phyloP scores from a whole-genome alignment of 2,113 vertebrate genomes.

The Mustela nigripes region DNA sequence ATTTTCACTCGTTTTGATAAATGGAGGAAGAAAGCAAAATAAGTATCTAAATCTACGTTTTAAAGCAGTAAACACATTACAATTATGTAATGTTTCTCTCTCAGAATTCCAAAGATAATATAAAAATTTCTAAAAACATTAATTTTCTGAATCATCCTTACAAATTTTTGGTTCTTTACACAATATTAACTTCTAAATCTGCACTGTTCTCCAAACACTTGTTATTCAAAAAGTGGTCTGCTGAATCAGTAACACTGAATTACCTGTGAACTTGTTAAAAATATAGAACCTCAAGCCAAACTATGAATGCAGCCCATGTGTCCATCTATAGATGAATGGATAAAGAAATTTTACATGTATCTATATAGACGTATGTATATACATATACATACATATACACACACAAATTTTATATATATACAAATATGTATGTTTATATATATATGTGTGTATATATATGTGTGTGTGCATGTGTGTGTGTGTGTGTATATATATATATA shows the following conservation, averaged over 20 bases:
- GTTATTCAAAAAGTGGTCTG: not conserved
- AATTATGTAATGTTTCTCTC: not conserved
- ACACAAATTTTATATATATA: not conserved
- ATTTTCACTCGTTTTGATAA: not conserved
- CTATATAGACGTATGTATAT: fast-evolving
- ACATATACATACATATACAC: not conserved
- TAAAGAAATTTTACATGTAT: not conserved
- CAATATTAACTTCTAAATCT: not conserved
- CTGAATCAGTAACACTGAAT: not conserved
- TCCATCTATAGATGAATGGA: not conserved
- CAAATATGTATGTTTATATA: not conserved
- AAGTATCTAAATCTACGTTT: not conserved
- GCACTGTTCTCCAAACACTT: not conserved
- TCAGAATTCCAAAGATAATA: not conserved
- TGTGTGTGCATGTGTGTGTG: no score
- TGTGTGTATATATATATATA: not conserved
- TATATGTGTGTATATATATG: not conserved
- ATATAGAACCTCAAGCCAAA: not conserved
- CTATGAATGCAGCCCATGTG: not conserved
- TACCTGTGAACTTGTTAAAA: not conserved
- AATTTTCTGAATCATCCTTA: not conserved
- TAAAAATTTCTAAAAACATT: not conserved
- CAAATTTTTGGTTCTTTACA: not conserved
- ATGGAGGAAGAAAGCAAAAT: not conserved
- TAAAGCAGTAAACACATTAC: not conserved